Evolutionary conservation across 1,140 invertebrate species (phyloP).

Genomic region (Sipha flava): DNA sequence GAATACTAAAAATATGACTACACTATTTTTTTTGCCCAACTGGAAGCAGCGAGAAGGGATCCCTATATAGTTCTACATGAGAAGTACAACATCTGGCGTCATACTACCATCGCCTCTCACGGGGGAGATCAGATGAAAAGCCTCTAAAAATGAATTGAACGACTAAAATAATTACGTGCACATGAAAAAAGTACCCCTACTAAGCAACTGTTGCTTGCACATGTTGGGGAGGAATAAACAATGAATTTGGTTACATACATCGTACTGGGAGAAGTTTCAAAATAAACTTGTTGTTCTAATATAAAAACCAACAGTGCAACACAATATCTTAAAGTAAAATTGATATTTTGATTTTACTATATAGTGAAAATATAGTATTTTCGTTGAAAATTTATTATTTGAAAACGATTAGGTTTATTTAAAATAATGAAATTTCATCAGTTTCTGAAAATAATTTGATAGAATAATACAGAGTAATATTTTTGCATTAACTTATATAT

Average conservation of each 20-base stretch:
- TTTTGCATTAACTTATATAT: too few species aligned
- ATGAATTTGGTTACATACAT: slow-evolving; percentile 10
- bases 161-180: not conserved
- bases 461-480: too few species aligned
- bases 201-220: slow-evolving; percentile 25
- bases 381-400: too few species aligned
- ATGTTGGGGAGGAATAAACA: not conserved
- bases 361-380: too few species aligned
- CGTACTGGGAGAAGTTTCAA: slow-evolving; percentile 9
- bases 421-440: too few species aligned
- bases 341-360: not conserved
- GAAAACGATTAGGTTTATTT: too few species aligned
- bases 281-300: slow-evolving; percentile 23
- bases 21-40: not conserved
- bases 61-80: slow-evolving; percentile 3
- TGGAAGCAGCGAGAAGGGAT: not conserved
- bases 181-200: slow-evolving; percentile 30
- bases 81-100: slow-evolving; percentile 23
- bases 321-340: not conserved
- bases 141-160: slow-evolving; percentile 3
- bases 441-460: too few species aligned
- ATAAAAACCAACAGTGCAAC: not conserved
- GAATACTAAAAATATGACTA: slow-evolving; percentile 16
- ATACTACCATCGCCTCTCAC: slow-evolving; percentile 7
- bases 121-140: slow-evolving; percentile 23